Evolutionary conservation across 2,888 invertebrate genomes (phyloP).

Genomic region (Pammene aurita): DNA sequence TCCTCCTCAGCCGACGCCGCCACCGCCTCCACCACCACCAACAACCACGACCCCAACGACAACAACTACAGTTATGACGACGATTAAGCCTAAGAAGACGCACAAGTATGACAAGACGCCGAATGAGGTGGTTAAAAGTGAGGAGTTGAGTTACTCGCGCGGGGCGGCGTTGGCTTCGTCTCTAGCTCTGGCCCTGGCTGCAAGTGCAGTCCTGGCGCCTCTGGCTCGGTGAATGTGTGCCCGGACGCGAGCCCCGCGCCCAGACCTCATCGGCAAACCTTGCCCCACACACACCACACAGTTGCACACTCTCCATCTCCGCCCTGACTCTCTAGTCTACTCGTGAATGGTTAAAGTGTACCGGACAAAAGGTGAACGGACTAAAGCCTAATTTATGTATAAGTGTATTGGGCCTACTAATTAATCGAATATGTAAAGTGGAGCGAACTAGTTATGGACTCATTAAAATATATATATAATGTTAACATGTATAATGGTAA

Average conservation of each 20-base stretch:
- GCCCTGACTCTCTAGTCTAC: slow-evolving; percentile 76
- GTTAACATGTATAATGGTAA: slow-evolving; percentile 79
- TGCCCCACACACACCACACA: slow-evolving; percentile 71
- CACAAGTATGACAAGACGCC: slow-evolving; percentile 94
- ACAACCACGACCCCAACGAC: slow-evolving; percentile 79
- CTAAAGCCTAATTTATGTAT: slow-evolving; percentile 74
- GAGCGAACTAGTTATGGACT: slow-evolving; percentile 57
- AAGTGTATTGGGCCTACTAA: slow-evolving; percentile 78
- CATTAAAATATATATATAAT: slow-evolving; percentile 73
- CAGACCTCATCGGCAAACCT: slow-evolving; percentile 74
- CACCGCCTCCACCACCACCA: slow-evolving; percentile 81
- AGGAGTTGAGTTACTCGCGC: slow-evolving; percentile 90
- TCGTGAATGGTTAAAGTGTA: slow-evolving; percentile 63
- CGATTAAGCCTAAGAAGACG: slow-evolving; percentile 87
- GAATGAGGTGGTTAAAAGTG: slow-evolving; percentile 96
- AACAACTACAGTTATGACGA: slow-evolving; percentile 78
- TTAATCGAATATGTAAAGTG: slow-evolving; percentile 63
- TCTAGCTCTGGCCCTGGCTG: slow-evolving; percentile 74
- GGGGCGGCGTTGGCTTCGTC: slow-evolving; percentile 79
- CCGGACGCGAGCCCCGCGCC: slow-evolving; percentile 72
- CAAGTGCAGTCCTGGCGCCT: slow-evolving; percentile 75
- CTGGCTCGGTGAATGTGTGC: slow-evolving; percentile 83
- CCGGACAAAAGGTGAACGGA: slow-evolving; percentile 53
- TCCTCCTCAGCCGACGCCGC: slow-evolving; percentile 81
- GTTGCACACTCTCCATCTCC: slow-evolving; percentile 69